Percentiles rank a stretch among this genome's conserved stretches.
phyloP scores from a whole-genome alignment of 2,113 vertebrate species.

The Poecile atricapillus region DNA sequence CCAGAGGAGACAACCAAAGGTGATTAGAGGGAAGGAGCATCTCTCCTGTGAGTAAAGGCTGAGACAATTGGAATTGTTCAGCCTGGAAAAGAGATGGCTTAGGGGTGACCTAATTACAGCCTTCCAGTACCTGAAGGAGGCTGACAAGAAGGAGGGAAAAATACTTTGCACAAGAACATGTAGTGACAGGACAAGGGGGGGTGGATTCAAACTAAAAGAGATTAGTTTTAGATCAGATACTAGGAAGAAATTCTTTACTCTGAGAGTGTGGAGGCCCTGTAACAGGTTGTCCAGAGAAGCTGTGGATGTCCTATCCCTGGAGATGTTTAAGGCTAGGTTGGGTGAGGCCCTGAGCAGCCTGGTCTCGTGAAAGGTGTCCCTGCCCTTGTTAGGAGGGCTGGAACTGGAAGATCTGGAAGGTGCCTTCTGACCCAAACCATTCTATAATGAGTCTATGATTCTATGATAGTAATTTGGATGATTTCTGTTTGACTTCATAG shows the following conservation, averaged over 20 bases:
- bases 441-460: not conserved
- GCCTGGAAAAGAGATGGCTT: not conserved
- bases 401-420: not conserved
- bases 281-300: not conserved
- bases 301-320: not conserved
- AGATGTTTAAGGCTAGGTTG: not conserved
- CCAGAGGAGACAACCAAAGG: not conserved
- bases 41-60: not conserved
- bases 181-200: not conserved
- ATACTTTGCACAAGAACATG: not conserved
- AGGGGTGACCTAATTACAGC: not conserved
- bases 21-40: not conserved
- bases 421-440: not conserved
- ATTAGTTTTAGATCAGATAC: not conserved
- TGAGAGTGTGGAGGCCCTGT: not conserved
- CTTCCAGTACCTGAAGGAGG: not conserved
- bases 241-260: not conserved
- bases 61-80: not conserved
- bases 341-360: not conserved
- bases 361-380: accelerated
- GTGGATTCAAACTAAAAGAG: not conserved
- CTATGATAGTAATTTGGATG: not conserved
- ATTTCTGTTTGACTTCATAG: not conserved
- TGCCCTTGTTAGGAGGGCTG: not conserved
- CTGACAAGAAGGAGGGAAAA: not conserved